Base-by-base conservation (phyloP, 2,888 invertebrate species). In the Nycteola revayana region DNA sequence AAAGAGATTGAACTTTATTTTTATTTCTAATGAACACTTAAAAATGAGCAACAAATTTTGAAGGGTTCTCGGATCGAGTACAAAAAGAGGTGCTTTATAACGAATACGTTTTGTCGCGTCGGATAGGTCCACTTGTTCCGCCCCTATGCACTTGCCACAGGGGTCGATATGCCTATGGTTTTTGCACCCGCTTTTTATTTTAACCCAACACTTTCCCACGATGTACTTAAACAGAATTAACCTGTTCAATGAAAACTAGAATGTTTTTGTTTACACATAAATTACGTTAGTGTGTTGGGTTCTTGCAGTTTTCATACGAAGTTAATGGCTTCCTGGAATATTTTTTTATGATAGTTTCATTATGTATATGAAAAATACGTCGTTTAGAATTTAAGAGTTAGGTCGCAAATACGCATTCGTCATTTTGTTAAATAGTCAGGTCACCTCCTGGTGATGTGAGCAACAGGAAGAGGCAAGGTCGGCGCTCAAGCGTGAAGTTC, bases 91-190 rank as follows among this genome's bases (percentile, higher is more conserved):
- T 36, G 29, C 28, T 37, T 14, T 14, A 18, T 25, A 22, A 41
- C 38, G 35, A 47, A 37, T 34, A 41, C 36, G 36, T 32, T 46
- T 40, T 40, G 14, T 14, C 39, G 34, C 46, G 47, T 40, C 39
- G 45, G 54, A 69, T 70, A 66, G 67, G 66, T 69, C 68, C 80
- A 85, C 83, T 82, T 81, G 85, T 86, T 83, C 75, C 83, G 87
- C 88, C 88, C 87, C 79, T 84, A 87, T 88, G 84, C 87, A 83
- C 86, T 84, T 81, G 80, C 59, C 48, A 59, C 58, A 60, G 71
- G 82, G 83, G 75, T 83, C 83, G 77, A 55, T 72, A 65, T 63
- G 65, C 66, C 57, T 66, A 63, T 67, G 67, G 67, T 85, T 86
- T 87, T 87, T 87, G 85, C 87, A 81, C 76, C 81, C 75, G 70